Conservation (phyloP, 2,888 invertebrate species). For the Pheosia gnoma region DNA sequence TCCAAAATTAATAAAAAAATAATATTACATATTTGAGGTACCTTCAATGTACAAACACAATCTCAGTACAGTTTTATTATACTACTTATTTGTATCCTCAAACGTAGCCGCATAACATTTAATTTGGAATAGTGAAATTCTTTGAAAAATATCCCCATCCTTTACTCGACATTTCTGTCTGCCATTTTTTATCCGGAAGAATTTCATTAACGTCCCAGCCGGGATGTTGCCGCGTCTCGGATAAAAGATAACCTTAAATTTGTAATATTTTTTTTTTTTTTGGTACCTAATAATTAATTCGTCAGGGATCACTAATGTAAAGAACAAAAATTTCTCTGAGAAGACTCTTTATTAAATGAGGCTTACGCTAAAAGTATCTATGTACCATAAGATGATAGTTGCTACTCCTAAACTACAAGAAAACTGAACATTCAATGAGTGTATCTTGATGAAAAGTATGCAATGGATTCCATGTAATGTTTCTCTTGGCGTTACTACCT, state of each 20-base stretch:
- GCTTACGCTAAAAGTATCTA: too few relatives aligned
- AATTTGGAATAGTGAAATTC: background rate
- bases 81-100: background rate
- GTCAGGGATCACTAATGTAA: background rate
- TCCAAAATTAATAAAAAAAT: too few relatives aligned
- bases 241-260: constrained; percentile 28
- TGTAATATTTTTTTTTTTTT: constrained; percentile 17
- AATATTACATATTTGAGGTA: too few relatives aligned
- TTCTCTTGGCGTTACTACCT: too few relatives aligned
- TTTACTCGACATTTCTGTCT: constrained; percentile 19
- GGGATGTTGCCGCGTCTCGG: constrained; percentile 37
- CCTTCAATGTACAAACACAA: too few relatives aligned
- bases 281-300: background rate
- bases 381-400: too few relatives aligned
- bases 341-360: too few relatives aligned
- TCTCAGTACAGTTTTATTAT: too few relatives aligned
- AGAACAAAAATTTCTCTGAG: background rate
- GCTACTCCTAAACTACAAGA: too few relatives aligned
- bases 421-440: too few relatives aligned
- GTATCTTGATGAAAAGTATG: too few relatives aligned
- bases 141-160: constrained; percentile 3
- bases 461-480: too few relatives aligned
- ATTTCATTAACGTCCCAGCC: constrained; percentile 44
- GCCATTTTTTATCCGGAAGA: constrained; percentile 41
- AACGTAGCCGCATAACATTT: background rate